Evolutionary conservation across 2,113 vertebrate species (phyloP), one percentile per base, ranked within the genome.

Genomic region (Ardeotis arabs): DNA sequence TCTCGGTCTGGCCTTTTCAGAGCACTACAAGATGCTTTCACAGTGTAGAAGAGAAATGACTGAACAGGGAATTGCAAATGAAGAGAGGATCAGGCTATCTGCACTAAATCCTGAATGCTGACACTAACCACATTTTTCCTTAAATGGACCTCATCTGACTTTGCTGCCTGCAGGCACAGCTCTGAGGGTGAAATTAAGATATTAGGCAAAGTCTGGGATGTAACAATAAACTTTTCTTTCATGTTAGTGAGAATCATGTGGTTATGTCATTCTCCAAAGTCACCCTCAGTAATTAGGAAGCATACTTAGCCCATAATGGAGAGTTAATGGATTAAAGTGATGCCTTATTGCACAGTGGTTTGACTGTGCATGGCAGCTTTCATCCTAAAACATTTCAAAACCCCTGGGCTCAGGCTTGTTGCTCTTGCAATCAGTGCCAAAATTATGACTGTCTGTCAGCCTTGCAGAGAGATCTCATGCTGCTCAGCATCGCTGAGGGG

Each of bases 261-360:
- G 84, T 91, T 95, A 89, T 84, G 60, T 59, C 64, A 59, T 85
- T 49, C 68, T 94, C 76, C 47, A 78, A 84, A 95, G 85, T 81
- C 68, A 90, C 33, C 49, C 56, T 5, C 24, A 25, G 60, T 94
- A 93, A 96, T 95, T 93, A 89, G 55, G 92, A 59, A 84, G 52
- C 37, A 41, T 78, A 31, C 58, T 93, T 91, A 91, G 28, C 67
- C 41, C 29, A 4, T 95, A 90, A 94, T 92, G 68, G 88, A 53
- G 88, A 88, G 53, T 88, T 94, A 96, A 95, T 93, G 79, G 78
- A 90, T 95, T 90, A 90, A 90, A 93, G 56, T 8, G 56, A 64
- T 92, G 85, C 55, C 60, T 83, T 90, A 87, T 74, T 96, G 90
- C 55, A 12, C 50, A 60, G 85, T 79, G 55, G 62, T 73, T 95